phyloP scores from a whole-genome alignment of 2,888 invertebrate species.

The Frankliniella fusca region DNA sequence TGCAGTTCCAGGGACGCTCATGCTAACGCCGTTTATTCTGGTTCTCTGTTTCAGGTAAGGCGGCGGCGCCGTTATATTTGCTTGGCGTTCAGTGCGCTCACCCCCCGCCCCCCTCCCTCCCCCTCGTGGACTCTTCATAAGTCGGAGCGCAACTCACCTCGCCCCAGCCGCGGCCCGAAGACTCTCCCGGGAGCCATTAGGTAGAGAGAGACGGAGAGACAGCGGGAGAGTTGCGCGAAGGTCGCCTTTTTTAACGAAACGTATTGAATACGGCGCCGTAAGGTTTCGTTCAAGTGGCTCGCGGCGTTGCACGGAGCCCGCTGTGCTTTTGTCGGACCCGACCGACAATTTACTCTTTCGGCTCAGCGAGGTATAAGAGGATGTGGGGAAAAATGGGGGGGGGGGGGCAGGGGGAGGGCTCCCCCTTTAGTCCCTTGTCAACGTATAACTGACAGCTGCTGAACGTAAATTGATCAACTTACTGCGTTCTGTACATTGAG shows the following conservation, averaged over 20 bases:
- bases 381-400: not conserved
- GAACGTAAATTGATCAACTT: conserved; percentile 26
- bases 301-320: not conserved
- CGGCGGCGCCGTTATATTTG: too few species aligned
- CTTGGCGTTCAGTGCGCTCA: too few species aligned
- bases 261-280: not conserved
- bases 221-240: not conserved
- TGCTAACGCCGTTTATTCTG: too few species aligned
- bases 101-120: too few species aligned
- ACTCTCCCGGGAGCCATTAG: not conserved
- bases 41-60: not conserved
- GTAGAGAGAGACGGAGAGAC: not conserved
- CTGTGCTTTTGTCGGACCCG: not conserved
- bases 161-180: too few species aligned
- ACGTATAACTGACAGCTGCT: conserved; percentile 16
- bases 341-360: too few species aligned
- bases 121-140: too few species aligned
- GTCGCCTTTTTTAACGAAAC: not conserved
- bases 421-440: not conserved
- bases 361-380: too few species aligned
- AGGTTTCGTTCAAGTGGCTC: not conserved
- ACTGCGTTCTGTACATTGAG: not conserved
- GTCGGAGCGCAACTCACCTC: too few species aligned
- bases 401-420: not conserved
- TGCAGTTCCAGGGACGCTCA: too few species aligned